Conservation (phyloP, 2,113 vertebrate species). For the Cyprinus carpio region DNA sequence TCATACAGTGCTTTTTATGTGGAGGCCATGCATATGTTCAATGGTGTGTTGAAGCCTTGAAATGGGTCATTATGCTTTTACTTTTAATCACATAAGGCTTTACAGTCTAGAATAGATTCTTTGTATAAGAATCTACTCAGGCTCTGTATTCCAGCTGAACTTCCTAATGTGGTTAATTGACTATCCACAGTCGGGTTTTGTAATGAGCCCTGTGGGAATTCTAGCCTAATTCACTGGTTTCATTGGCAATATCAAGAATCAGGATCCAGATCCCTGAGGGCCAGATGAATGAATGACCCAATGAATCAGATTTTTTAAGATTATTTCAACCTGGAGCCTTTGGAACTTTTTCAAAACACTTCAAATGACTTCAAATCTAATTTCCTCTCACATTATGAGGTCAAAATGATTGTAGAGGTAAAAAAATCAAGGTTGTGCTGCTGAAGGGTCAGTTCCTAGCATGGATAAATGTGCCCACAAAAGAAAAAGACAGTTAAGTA, state of each 20-base stretch:
- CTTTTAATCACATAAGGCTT: neutral
- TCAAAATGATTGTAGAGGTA: constrained; percentile 29
- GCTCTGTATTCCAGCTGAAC: neutral
- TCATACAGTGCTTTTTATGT: constrained; percentile 3
- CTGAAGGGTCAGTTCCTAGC: constrained; percentile 5
- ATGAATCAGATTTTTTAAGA: constrained; percentile 12
- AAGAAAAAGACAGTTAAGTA: constrained; percentile 23
- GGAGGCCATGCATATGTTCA: neutral
- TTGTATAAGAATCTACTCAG: neutral
- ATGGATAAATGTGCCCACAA: neutral
- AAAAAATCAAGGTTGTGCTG: constrained; percentile 33
- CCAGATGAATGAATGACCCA: constrained; percentile 13
- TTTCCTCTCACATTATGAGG: constrained; percentile 50
- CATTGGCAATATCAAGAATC: constrained; percentile 32
- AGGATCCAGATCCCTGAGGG: constrained; percentile 3
- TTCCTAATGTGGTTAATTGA: constrained; percentile 23
- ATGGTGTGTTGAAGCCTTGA: neutral
- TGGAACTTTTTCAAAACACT: constrained; percentile 24
- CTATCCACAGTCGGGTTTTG: constrained; percentile 6
- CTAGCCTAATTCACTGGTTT: constrained; percentile 19
- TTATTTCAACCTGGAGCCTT: constrained; percentile 30
- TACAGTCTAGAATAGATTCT: neutral
- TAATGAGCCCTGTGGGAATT: constrained; percentile 33
- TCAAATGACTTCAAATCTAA: constrained; percentile 48
- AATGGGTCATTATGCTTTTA: neutral